Evolutionary conservation across 2,888 invertebrate genomes (phyloP), one percentile per base, ranked within the genome.

Genomic region (Drosophila mulleri): DNA sequence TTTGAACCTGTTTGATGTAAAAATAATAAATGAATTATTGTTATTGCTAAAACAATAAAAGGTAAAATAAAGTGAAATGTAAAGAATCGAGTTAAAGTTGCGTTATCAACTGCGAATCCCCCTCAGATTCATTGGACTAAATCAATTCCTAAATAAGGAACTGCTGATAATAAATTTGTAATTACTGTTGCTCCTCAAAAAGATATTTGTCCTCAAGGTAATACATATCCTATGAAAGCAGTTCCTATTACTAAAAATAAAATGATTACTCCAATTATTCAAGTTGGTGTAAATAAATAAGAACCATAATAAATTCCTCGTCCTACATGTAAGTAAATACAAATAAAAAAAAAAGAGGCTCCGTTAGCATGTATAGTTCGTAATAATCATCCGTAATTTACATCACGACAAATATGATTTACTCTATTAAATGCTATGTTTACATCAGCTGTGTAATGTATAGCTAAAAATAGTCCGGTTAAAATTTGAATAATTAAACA

Each of bases 401-500:
- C 41, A n/a, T 41, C n/a, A 2, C 41, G 41, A 3, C 41, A 41
- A n/a, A 41, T 41, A 41, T 41, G 41, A 3, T 41, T 41, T n/a
- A 41, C 41, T 41, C 41, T 41, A n/a, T 41, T n/a, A 9, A 41
- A 41, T 3, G 42, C 42, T 18, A 18, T 11, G 11, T 42, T 42
- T 9, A 42, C 7, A 9, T 42, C 42, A 1, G 18, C 42, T 4
- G 42, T 42, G 7, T 41, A 41, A 3, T 41, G 41, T 41, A 41
- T 41, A 0, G 41, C 41, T 41, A 41, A 41, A 41, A 41, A 41
- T 41, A 41, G 9, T 3, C 41, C 41, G 0, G 39, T 39, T 65
- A 95, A 72, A 93, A 96, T 95, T 95, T 96, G 96, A 68, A 94
- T 94, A 67, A 94, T 93, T 94, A 95, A 92, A 83, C 94, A 95